Conservation (phyloP, 2,797 vertebrate genomes). For the Lophotriccus pileatus region DNA sequence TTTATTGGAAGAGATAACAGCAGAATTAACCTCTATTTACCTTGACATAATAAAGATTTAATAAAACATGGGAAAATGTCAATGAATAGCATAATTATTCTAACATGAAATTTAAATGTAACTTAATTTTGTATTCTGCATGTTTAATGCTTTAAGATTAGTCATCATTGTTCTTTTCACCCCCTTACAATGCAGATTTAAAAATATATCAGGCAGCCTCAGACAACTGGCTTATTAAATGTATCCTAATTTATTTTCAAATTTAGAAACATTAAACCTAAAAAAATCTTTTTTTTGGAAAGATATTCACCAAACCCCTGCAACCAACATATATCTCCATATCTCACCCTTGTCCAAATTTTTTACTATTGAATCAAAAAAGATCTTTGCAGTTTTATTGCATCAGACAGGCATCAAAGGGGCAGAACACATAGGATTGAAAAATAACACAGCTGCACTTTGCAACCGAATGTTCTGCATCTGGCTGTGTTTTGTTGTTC, state of each 20-base stretch:
- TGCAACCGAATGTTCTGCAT: constrained; percentile 64
- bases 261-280: constrained; percentile 40
- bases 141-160: constrained; percentile 76
- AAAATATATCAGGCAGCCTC: constrained; percentile 64
- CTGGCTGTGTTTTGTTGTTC: constrained; percentile 76
- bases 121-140: constrained; percentile 76
- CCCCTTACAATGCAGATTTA: constrained; percentile 56
- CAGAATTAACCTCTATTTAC: constrained; percentile 81
- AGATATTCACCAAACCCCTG: not conserved
- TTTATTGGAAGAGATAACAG: constrained; percentile 73
- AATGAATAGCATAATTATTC: constrained; percentile 77
- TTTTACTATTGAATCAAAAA: constrained; percentile 70
- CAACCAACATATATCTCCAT: not conserved
- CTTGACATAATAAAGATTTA: constrained; percentile 80
- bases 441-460: constrained; percentile 77
- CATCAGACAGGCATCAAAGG: constrained; percentile 78
- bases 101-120: constrained; percentile 79
- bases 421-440: constrained; percentile 72
- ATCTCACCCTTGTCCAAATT: constrained; percentile 60
- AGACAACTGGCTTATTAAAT: constrained; percentile 65
- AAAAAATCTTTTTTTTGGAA: not conserved
- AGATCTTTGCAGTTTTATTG: constrained; percentile 73
- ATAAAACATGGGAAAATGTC: constrained; percentile 78
- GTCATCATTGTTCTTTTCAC: constrained; percentile 72
- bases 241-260: constrained; percentile 61